Conservation (phyloP, 1,140 invertebrate species). For the Ceratosolen fusciceps region DNA sequence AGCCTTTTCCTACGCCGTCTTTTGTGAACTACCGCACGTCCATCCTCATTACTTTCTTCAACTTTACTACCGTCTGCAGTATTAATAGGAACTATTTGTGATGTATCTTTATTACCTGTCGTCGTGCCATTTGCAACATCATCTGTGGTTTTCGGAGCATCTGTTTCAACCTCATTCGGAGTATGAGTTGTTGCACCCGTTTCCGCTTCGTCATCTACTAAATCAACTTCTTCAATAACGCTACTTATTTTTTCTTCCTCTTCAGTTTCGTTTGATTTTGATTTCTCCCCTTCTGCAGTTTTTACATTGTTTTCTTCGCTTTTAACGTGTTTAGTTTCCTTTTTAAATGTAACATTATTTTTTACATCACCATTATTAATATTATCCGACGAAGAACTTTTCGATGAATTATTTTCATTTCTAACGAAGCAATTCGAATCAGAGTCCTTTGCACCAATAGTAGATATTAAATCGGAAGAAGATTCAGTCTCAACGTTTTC, state of each 20-base stretch:
- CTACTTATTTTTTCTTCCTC: slow-evolving; percentile 27
- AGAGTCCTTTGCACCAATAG: background rate
- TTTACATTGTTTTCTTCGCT: background rate
- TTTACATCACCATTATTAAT: background rate
- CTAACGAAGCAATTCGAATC: slow-evolving; percentile 9
- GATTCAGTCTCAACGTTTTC: background rate
- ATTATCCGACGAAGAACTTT: background rate
- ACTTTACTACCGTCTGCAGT: slow-evolving; percentile 2
- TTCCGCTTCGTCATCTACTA: slow-evolving; percentile 40
- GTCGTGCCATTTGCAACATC: background rate
- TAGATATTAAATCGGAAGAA: slow-evolving; percentile 1
- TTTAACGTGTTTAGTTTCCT: background rate
- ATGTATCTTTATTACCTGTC: slow-evolving; percentile 29
- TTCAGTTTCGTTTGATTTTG: background rate
- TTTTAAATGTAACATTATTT: background rate
- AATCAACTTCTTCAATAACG: slow-evolving; percentile 47
- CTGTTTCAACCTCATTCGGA: slow-evolving; percentile 22
- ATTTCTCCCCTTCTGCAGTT: slow-evolving; percentile 5
- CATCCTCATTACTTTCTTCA: slow-evolving; percentile 39
- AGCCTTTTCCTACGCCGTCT: slow-evolving; percentile 42
- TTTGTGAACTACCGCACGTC: slow-evolving; percentile 41
- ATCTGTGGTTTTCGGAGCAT: background rate
- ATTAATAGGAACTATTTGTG: slow-evolving; percentile 32
- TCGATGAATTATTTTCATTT: background rate
- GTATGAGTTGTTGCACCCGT: background rate